Base-by-base conservation (phyloP, 1,140 invertebrate genomes). In the Heliconius himera region DNA sequence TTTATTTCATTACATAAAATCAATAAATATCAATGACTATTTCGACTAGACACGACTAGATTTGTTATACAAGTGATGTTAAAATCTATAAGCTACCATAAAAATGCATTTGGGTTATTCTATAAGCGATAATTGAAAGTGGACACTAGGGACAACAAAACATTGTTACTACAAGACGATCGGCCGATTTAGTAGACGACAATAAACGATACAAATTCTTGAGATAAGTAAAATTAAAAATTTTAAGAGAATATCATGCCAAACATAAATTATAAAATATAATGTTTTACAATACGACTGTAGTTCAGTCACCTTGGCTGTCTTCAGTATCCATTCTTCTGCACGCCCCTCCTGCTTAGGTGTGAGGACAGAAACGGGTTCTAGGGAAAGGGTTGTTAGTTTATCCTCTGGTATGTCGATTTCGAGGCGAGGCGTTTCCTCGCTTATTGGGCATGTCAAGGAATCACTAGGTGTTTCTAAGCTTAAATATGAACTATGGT, bases 401-500 rank as follows among this genome's bases (percentile, higher is more conserved):
- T 88, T 90, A 94, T 94, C 93, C 92, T 94, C 92, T 85, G 82
- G 80, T 73, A 83, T 87, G 84, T 91, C 87, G 73, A 78, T 72
- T 79, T 81, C 86, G 85, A 90, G 49, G 8, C 60, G 81, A 72
- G 81, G 75, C 26, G 83, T 81, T n/a, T 86, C 83, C 56, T 92
- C 89, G 49, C 78, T 84, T 70, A 81, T 51, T 60, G 77, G 70
- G 71, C 78, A 84, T 51, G 77, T 77, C 16, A 88, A 78, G 9
- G 87, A 88, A 81, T 90, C 92, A 13, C 80, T 83, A 20, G 89
- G 87, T 73, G 92, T 92, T 87, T 96, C 96, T 78, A 93, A 83
- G 84, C 95, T 95, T 83, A 98, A 93, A 89, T 98, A 98, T 73
- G 97, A 98, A 91, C 97, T 98, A 89, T 97, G 96, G 90, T 98